Base-by-base conservation (phyloP, 2,888 invertebrate genomes). In the Drosophila limbata region DNA sequence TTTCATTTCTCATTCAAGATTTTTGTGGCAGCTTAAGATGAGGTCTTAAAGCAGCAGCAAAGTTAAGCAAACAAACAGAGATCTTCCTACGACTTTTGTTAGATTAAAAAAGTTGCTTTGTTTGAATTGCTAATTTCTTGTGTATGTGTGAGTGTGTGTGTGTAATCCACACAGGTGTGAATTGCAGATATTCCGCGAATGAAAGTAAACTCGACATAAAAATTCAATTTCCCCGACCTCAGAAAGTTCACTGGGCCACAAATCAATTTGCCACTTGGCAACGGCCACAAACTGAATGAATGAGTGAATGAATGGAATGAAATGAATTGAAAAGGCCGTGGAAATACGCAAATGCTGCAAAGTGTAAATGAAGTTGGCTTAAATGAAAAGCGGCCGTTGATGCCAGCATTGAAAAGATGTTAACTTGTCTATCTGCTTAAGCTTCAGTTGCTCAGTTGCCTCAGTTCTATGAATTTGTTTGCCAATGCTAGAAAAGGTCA, bases 231-330 rank as follows among this genome's bases (percentile, higher is more conserved):
- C 40, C 19, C 25, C 70, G n/a, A 50, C 71, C 73, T 44, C 68
- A 63, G 57, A 69, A 84, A 80, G 75, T 77, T 69, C 5, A 57
- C 31, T 64, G 56, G 62, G 73, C 81, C 81, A 75, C 88, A 84
- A 87, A 84, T 84, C 84, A 84, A 87, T 79, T 81, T 81, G 40
- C 47, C 62, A 62, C 67, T 72, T 73, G 64, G 75, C 81, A 42
- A 45, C 52, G 15, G n/a, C 69, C 51, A 45, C 52, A 50, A 57
- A 55, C 37, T 31, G 33, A 28, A 37, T 37, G 21, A 55, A 55
- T 37, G 56, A 69, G 74, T 42, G 17, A 42, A 42, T 17, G 40
- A 19, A 21, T 21, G 37, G 21, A 25, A 17, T 4, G 33, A 9
- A 35, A 13, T n/a, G 33, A 8, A 25, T 4, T 40, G 53, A 31